phyloP scores from a whole-genome alignment of 2,888 invertebrate species.

The Polydrusus pterygomalis region DNA sequence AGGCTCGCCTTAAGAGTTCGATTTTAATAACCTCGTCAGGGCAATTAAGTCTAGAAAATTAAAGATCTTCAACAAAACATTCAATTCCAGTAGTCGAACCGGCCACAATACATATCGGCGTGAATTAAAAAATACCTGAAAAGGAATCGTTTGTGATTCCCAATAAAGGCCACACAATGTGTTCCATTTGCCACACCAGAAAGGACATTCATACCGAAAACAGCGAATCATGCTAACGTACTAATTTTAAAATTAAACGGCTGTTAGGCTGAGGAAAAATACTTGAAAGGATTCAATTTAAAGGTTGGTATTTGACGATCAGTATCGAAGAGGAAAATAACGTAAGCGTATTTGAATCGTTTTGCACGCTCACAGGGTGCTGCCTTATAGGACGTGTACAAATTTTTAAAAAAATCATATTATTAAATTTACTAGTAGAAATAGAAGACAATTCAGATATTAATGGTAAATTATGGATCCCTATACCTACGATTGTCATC shows the following conservation, averaged over 20 bases:
- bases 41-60: conserved; percentile 49
- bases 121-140: conserved; percentile 58
- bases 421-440: not conserved
- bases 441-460: too few relatives aligned
- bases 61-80: conserved; percentile 55
- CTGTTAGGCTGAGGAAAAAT: conserved; percentile 43
- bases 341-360: conserved; percentile 3
- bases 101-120: conserved; percentile 49
- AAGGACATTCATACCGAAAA: conserved; percentile 47
- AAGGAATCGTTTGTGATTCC: conserved; percentile 63
- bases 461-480: too few relatives aligned
- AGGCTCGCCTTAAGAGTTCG: conserved; percentile 3
- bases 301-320: conserved; percentile 21
- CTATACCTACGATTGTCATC: too few relatives aligned
- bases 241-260: conserved; percentile 46
- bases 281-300: conserved; percentile 43
- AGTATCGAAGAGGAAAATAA: conserved; percentile 4
- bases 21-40: conserved; percentile 24
- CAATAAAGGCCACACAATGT: conserved; percentile 55
- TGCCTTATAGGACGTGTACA: not conserved
- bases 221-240: conserved; percentile 46
- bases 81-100: conserved; percentile 59
- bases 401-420: not conserved
- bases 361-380: not conserved
- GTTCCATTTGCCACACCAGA: conserved; percentile 47